Conservation (phyloP, 37 sponge, comb jelly and placozoan genomes). For the Ephydatia muelleri region DNA sequence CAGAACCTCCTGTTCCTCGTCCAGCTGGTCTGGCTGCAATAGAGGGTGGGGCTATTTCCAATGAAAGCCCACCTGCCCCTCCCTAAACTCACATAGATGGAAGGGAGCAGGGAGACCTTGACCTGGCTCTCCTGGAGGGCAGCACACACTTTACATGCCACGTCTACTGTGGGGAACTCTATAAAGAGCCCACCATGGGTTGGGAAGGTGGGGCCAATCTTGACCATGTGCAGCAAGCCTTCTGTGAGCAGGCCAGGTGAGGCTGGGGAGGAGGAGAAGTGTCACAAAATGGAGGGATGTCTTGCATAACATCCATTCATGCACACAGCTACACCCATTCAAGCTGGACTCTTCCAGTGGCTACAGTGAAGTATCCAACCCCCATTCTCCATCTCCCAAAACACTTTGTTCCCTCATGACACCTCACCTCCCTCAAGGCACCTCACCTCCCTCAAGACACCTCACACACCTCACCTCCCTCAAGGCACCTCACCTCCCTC, state of each 20-base stretch:
- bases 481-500: too few relatives aligned
- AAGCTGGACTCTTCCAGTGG: too few relatives aligned
- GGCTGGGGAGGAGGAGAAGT: slow-evolving; percentile 9
- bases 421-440: too few relatives aligned
- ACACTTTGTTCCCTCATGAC: too few relatives aligned
- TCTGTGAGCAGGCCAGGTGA: slow-evolving; percentile 1
- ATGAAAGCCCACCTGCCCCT: neutral
- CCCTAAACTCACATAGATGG: slow-evolving; percentile 44
- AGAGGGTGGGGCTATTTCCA: neutral
- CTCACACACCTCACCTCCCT: too few relatives aligned
- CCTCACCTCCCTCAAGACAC: too few relatives aligned
- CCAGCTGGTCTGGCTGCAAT: slow-evolving; percentile 40
- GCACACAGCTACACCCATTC: too few relatives aligned
- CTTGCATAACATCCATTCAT: too few relatives aligned
- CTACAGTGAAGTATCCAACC: too few relatives aligned
- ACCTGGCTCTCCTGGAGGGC: slow-evolving; percentile 29
- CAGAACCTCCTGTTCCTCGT: slow-evolving; percentile 51
- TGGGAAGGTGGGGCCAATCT: slow-evolving; percentile 68
- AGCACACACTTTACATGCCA: slow-evolving; percentile 39
- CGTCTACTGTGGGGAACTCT: slow-evolving; percentile 48
- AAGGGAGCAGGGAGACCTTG: slow-evolving; percentile 37
- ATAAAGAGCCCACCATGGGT: slow-evolving; percentile 44
- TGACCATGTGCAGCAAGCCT: neutral
- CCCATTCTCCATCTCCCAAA: too few relatives aligned
- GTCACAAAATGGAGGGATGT: too few relatives aligned